Base-by-base conservation (phyloP, 2,113 vertebrate species). In the Redunca redunca region DNA sequence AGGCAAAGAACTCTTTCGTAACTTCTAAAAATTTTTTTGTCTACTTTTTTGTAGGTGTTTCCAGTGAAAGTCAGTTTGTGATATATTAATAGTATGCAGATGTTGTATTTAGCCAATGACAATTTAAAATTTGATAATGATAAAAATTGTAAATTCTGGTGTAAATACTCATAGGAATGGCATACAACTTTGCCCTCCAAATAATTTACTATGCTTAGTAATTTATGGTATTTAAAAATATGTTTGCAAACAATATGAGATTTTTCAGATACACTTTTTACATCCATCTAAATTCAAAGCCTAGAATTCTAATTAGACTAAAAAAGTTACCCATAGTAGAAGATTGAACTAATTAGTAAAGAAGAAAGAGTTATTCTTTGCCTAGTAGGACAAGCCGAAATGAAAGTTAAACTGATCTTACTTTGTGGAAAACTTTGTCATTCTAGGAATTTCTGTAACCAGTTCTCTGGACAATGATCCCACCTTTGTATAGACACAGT, bases 111-210 rank as follows among this genome's bases (percentile, higher is more conserved):
- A 80, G 28, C 50, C 71, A 96, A 30, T 50, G 62, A 78, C 50
- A 60, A 48, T 81, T 96, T 64, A 85, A 80, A 93, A 19, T 93
- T 90, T 90, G 16, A n/a, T 87, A 57, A 50, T 87, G 43, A 78
- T 97, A 86, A 52, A 97, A 83, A 87, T 88, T 92, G 17, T 43
- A 96, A 95, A 85, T 91, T 88, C 62, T 95, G 6, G 6, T 84
- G 2, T 91, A 84, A 94, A 94, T 40, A 88, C 28, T 78, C 57
- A 86, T 80, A 88, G 95, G 88, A 40, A 46, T 95, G 17, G 89
- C 7, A 81, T 78, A 77, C 15, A 93, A 80, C 13, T 88, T 91
- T 87, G 7, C 91, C 8, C 36, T 81, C 53, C 74, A 81, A 85
- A 52, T 92, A 88, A 60, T 92, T 95, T 57, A 55, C n/a, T 95